phyloP scores from a whole-genome alignment of 2,797 vertebrate species.

The Micrastur ruficollis region DNA sequence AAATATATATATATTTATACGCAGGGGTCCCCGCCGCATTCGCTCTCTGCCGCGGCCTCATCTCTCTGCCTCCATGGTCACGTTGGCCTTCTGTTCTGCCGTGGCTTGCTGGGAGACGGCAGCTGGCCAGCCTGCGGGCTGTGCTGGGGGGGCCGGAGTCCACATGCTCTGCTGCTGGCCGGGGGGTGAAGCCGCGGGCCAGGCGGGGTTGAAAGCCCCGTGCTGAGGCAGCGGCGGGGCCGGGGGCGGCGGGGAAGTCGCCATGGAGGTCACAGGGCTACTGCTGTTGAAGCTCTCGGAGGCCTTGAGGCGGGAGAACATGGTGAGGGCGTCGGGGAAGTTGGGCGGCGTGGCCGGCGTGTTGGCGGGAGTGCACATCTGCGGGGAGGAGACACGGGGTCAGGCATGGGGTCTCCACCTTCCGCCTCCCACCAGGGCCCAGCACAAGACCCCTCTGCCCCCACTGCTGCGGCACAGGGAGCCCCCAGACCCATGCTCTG shows the following conservation, averaged over 20 bases:
- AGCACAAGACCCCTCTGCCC: neutral
- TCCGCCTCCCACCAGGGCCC: neutral
- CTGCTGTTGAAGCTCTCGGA: conserved; percentile 91
- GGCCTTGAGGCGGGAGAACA: conserved; percentile 96
- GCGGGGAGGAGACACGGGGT: neutral
- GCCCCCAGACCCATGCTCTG: accelerated
- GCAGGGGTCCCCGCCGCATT: conserved; percentile 48
- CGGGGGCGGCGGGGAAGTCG: conserved; percentile 83
- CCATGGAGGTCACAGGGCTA: conserved; percentile 86
- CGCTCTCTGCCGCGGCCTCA: conserved; percentile 74
- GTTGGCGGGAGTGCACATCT: conserved; percentile 99
- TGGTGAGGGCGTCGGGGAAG: conserved; percentile 93
- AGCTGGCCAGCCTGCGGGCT: conserved; percentile 81
- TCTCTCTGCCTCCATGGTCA: conserved; percentile 96
- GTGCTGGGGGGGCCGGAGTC: conserved; percentile 80
- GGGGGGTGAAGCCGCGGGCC: conserved; percentile 73
- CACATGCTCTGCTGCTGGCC: conserved; percentile 81
- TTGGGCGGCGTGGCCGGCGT: conserved; percentile 96
- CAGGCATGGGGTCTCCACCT: neutral
- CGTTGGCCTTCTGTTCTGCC: conserved; percentile 91
- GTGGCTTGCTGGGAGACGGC: conserved; percentile 82
- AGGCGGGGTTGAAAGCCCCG: conserved; percentile 48
- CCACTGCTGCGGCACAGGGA: accelerated
- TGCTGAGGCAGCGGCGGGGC: conserved; percentile 74
- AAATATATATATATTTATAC: neutral